A percentile compares a stretch with the other conserved stretches of the same genome.
Evolutionary conservation across 2,113 vertebrate genomes (phyloP).

Genomic region (Chrysochloris asiatica): DNA sequence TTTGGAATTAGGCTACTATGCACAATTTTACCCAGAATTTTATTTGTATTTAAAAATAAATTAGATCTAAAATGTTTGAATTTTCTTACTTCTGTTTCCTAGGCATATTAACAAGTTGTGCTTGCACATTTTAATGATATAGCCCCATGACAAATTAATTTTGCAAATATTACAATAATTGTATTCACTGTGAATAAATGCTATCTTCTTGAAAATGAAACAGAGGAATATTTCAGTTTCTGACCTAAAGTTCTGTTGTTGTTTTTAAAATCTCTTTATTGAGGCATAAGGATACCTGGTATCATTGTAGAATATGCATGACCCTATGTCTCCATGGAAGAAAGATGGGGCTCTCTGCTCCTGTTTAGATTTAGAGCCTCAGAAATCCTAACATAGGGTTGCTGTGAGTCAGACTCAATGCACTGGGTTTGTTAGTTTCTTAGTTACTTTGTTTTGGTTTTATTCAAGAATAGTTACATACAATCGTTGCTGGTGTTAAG

Average conservation of each 20-base stretch:
- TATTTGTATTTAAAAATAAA: slow-evolving; percentile 60
- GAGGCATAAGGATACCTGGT: not conserved
- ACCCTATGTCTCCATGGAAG: too few species aligned
- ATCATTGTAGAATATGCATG: too few species aligned
- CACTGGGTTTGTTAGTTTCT: too few species aligned
- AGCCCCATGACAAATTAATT: not conserved
- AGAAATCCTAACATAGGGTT: too few species aligned
- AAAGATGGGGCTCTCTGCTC: too few species aligned
- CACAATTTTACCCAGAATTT: slow-evolving; percentile 35
- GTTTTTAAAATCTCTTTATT: not conserved
- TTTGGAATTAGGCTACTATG: not conserved
- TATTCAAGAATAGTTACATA: too few species aligned
- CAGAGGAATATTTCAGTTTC: slow-evolving; percentile 67
- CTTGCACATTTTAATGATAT: slow-evolving; percentile 21
- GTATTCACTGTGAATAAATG: slow-evolving; percentile 54
- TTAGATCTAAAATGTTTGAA: slow-evolving; percentile 27
- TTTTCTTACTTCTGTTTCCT: slow-evolving; percentile 49
- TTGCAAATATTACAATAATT: slow-evolving; percentile 53
- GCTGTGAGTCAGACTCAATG: too few species aligned
- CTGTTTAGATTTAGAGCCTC: too few species aligned
- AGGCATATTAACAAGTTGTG: slow-evolving; percentile 14
- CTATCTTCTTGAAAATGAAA: slow-evolving; percentile 71
- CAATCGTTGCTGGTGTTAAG: too few species aligned
- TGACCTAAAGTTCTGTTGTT: not conserved
- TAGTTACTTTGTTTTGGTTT: too few species aligned